A percentile compares a stretch with the other conserved stretches of the same genome.
phyloP scores from a whole-genome alignment of 2,113 vertebrate genomes.

The Pitta sordida region DNA sequence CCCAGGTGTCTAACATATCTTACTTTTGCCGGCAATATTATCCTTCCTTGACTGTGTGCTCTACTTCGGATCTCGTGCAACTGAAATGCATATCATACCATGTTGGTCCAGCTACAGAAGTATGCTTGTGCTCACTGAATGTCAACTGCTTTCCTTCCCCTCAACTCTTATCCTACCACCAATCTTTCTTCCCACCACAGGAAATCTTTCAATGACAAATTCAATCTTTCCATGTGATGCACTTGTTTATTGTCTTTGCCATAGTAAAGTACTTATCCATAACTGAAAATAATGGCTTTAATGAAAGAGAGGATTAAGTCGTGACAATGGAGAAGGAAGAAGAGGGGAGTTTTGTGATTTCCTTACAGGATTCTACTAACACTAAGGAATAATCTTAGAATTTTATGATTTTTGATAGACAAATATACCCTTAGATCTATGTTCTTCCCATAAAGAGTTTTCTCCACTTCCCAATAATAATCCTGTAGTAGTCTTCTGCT shows the following conservation, averaged over 20 bases:
- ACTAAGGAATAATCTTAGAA: background rate
- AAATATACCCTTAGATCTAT: background rate
- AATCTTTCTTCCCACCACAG: background rate
- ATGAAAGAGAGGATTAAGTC: background rate
- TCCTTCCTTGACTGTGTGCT: background rate
- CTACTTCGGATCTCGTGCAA: no score
- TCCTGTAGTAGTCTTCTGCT: background rate
- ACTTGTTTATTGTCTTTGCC: background rate
- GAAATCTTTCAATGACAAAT: rapidly evolving
- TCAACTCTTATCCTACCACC: no score
- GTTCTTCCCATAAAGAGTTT: background rate
- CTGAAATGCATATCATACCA: rapidly evolving
- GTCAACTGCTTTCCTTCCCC: background rate
- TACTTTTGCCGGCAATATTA: background rate
- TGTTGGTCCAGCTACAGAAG: background rate
- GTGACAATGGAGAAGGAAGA: rapidly evolving
- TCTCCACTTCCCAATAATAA: background rate
- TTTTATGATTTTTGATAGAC: background rate
- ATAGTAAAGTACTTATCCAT: background rate
- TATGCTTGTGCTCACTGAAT: rapidly evolving
- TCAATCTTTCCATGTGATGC: background rate
- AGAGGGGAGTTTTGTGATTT: background rate
- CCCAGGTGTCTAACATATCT: rapidly evolving
- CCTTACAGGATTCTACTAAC: background rate
- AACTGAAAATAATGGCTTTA: background rate